phyloP scores from a whole-genome alignment of 2,888 invertebrate genomes.

The Dugesia japonica region DNA sequence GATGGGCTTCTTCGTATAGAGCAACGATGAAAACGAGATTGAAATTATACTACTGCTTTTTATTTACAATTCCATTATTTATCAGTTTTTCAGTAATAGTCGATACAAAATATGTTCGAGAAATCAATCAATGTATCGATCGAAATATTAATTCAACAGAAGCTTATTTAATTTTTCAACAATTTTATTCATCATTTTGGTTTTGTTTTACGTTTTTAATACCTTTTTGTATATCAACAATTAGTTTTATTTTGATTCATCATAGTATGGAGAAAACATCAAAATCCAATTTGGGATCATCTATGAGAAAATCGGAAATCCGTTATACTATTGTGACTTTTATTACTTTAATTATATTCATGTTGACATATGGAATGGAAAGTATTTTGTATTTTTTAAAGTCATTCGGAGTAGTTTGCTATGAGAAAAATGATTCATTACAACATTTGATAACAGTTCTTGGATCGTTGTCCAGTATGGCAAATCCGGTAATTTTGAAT shows the following conservation, averaged over 20 bases:
- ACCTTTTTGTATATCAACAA: not conserved
- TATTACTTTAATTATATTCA: not conserved
- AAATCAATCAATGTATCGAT: not conserved
- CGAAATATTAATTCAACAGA: not conserved
- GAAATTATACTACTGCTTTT: not conserved
- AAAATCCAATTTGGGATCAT: not conserved
- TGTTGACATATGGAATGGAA: not conserved
- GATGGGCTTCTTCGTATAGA: slow-evolving; percentile 8
- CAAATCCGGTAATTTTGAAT: not conserved
- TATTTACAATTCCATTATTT: not conserved
- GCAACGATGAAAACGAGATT: not conserved
- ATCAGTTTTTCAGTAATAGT: not conserved
- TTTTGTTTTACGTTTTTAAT: not conserved
- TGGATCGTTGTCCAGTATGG: not conserved
- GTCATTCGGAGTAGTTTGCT: not conserved
- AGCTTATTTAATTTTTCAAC: not conserved
- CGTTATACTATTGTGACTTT: not conserved
- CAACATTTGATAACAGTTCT: not conserved
- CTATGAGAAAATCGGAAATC: not conserved
- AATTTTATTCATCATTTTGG: slow-evolving; percentile 2
- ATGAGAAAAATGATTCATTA: not conserved
- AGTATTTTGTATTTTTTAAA: not conserved
- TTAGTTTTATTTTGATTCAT: not conserved
- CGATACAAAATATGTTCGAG: not conserved
- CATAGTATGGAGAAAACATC: not conserved